Evolutionary conservation across 53 echinoderm and acorn worm species (phyloP).

Genomic region (Crossaster papposus): DNA sequence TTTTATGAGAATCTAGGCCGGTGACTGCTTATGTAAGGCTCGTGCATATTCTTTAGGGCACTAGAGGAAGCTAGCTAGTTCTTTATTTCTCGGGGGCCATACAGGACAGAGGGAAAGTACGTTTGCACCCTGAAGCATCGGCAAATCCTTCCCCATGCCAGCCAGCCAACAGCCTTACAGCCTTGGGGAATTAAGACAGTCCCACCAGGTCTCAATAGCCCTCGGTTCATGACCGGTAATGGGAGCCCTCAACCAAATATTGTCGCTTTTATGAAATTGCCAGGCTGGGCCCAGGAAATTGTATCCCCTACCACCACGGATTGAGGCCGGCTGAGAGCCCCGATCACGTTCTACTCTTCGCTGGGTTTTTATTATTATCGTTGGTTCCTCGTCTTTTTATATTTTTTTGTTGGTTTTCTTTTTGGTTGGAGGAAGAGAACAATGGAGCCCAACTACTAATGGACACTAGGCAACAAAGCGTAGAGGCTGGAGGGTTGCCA

Average conservation of each 20-base stretch:
- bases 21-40: constrained; percentile 9
- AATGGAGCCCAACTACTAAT: constrained; percentile 55
- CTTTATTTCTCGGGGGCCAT: background rate
- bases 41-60: constrained; percentile 1
- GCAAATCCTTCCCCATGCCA: constrained; percentile 28
- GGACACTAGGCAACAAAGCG: constrained; percentile 58
- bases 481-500: constrained; percentile 49
- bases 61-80: constrained; percentile 19
- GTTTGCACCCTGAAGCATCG: constrained; percentile 36
- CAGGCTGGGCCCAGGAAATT: constrained; percentile 40
- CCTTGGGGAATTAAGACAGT: constrained; percentile 21
- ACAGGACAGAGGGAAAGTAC: constrained; percentile 32
- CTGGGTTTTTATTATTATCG: background rate
- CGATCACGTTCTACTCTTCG: constrained; percentile 28
- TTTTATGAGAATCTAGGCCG: background rate
- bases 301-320: constrained; percentile 44
- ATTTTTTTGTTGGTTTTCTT: background rate
- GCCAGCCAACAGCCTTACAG: constrained; percentile 15
- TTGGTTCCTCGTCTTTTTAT: background rate
- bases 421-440: constrained; percentile 26
- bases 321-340: constrained; percentile 46
- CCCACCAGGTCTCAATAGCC: constrained; percentile 42
- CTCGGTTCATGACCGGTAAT: constrained; percentile 51
- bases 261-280: constrained; percentile 62
- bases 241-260: constrained; percentile 58